These are phyloP conservation scores for Halcyon senegalensis DNA, from an alignment of 2,113 vertebrate genomes.

Conservation along the genomic window DNA sequence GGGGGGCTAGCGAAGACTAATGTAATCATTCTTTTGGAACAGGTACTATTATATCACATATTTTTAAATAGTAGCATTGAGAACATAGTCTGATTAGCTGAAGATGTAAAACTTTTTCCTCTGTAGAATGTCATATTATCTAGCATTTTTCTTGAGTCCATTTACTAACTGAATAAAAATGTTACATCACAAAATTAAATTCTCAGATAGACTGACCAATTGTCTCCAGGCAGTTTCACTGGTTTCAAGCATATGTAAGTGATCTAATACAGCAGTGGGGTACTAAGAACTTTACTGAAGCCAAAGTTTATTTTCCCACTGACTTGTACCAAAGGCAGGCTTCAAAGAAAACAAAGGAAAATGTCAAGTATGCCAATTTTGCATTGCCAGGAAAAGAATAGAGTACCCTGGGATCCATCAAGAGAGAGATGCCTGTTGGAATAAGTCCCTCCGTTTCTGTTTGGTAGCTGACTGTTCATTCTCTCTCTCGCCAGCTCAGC, in stretches of 20 bases:
- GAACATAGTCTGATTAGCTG: neutral
- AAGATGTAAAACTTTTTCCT: neutral
- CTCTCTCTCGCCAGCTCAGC: neutral
- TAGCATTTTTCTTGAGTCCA: neutral
- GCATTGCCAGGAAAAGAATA: neutral
- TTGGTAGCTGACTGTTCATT: neutral
- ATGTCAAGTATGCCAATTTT: neutral
- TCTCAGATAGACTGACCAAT: neutral
- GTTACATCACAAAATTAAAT: neutral
- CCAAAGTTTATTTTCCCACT: neutral
- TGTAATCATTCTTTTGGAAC: neutral
- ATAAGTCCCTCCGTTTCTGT: neutral
- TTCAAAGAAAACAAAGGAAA: slow-evolving; percentile 18
- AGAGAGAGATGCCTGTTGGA: neutral
- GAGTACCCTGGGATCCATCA: neutral
- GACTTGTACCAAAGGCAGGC: neutral
- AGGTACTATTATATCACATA: neutral
- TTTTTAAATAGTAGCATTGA: neutral
- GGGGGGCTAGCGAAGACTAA: neutral
- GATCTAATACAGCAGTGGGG: neutral
- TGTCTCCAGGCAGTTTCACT: neutral
- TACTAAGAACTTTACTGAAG: neutral
- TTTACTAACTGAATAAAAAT: neutral
- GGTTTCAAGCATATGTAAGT: neutral
- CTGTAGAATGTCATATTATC: neutral